Evolutionary conservation across 2,797 vertebrate genomes (phyloP).

Genomic region (Enteromius trimaculatus): DNA sequence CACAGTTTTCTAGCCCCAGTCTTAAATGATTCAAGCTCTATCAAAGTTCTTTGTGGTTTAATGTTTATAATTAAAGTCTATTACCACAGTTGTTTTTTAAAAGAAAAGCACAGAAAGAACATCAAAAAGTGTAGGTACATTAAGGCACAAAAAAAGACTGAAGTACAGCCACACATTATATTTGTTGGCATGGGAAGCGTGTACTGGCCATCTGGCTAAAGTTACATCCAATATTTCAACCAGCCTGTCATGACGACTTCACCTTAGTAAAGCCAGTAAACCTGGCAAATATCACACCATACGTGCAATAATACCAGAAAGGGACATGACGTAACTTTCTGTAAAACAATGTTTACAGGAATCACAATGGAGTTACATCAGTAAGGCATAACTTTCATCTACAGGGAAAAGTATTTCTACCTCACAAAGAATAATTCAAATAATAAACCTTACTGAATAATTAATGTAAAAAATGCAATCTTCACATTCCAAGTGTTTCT

Average conservation of each 20-base stretch:
- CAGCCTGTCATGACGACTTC: background rate
- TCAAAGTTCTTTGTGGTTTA: background rate
- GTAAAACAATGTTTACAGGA: slow-evolving; percentile 20
- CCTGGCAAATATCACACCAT: slow-evolving; percentile 23
- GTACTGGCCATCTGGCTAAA: slow-evolving; percentile 26
- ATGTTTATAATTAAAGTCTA: background rate
- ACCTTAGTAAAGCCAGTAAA: slow-evolving; percentile 5
- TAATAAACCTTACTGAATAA: slow-evolving; percentile 9
- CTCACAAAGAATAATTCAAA: background rate
- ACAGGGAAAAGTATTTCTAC: background rate
- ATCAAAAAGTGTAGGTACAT: background rate
- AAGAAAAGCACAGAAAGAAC: background rate
- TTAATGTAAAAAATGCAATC: background rate
- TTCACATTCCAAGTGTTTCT: background rate
- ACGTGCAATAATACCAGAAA: slow-evolving; percentile 12
- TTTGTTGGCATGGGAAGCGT: slow-evolving; percentile 1
- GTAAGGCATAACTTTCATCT: slow-evolving; percentile 15
- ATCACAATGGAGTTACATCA: slow-evolving; percentile 19
- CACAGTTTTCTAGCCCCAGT: background rate
- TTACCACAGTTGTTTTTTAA: background rate
- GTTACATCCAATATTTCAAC: slow-evolving; percentile 30
- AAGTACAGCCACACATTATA: slow-evolving; percentile 14
- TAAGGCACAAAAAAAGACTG: slow-evolving; percentile 1
- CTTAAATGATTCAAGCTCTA: background rate
- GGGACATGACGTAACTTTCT: slow-evolving; percentile 15